phyloP scores from a whole-genome alignment of 2,797 vertebrate species.

The Oryzias sinensis region DNA sequence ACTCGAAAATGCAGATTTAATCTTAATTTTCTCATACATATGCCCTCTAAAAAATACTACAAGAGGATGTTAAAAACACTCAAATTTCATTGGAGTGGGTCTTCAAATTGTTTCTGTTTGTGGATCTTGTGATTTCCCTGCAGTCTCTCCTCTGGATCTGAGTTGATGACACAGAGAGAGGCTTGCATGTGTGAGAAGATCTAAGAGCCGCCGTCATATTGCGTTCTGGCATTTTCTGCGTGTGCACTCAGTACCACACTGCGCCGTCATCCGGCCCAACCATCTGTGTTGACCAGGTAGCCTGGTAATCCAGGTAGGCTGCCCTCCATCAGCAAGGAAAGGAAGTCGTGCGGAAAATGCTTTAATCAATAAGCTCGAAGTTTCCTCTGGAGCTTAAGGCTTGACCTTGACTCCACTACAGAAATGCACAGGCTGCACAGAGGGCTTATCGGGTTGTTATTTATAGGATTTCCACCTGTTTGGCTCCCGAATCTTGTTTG shows the following conservation, averaged over 20 bases:
- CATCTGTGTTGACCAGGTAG: conserved; percentile 70
- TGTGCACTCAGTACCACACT: conserved; percentile 9
- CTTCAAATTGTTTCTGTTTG: background rate
- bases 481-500: conserved; percentile 12
- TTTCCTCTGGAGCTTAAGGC: conserved; percentile 44
- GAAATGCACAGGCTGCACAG: conserved; percentile 7
- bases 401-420: conserved; percentile 48
- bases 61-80: too few relatives aligned
- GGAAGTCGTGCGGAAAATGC: conserved; percentile 62
- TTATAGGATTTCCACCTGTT: conserved; percentile 4
- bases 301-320: conserved; percentile 64
- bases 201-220: conserved; percentile 20
- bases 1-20: too few relatives aligned
- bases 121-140: too few relatives aligned
- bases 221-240: conserved; percentile 35
- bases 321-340: conserved; percentile 41
- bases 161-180: background rate
- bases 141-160: background rate
- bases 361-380: conserved; percentile 57
- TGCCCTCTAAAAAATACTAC: too few relatives aligned
- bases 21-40: too few relatives aligned
- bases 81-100: too few relatives aligned
- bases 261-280: conserved; percentile 48
- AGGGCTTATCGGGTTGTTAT: conserved; percentile 10
- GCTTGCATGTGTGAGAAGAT: conserved; percentile 29